Conservation (phyloP, 23 tunicate species). For the Styela clava region DNA sequence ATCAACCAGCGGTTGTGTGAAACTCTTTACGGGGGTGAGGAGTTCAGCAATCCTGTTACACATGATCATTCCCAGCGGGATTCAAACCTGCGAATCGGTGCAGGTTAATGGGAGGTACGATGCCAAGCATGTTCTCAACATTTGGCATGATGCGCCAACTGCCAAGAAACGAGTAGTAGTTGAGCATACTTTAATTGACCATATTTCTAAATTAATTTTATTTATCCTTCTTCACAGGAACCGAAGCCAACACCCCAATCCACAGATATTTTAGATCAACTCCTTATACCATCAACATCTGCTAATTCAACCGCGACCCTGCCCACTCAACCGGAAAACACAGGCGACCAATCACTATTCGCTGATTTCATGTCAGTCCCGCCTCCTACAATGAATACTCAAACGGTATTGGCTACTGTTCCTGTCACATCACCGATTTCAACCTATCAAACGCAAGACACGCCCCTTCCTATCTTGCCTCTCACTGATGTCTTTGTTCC, state of each 20-base stretch:
- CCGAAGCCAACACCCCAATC: constrained; percentile 8
- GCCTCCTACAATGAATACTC: constrained; percentile 19
- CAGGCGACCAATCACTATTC: background rate
- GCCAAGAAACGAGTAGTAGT: no score
- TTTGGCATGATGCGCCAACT: no score
- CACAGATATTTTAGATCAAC: constrained; percentile 13
- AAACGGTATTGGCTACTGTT: background rate
- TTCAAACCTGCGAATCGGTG: no score
- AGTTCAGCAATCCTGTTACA: no score
- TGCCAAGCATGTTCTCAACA: no score
- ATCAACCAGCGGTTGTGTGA: no score
- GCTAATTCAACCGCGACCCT: background rate
- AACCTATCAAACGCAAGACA: constrained; percentile 10
- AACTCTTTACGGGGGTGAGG: no score
- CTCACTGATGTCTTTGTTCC: constrained; percentile 72
- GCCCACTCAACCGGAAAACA: background rate
- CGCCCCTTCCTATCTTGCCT: constrained; percentile 22
- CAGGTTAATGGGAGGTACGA: no score
- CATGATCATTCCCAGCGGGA: no score
- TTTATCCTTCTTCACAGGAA: no score
- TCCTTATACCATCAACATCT: background rate
- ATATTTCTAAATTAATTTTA: no score
- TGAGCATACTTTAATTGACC: no score
- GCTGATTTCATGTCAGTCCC: constrained; percentile 3
- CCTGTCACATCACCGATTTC: background rate